Percentiles rank a stretch among this genome's conserved stretches.
Conservation (phyloP, 2,888 invertebrate genomes). For the Phragmatobia fuliginosa region DNA sequence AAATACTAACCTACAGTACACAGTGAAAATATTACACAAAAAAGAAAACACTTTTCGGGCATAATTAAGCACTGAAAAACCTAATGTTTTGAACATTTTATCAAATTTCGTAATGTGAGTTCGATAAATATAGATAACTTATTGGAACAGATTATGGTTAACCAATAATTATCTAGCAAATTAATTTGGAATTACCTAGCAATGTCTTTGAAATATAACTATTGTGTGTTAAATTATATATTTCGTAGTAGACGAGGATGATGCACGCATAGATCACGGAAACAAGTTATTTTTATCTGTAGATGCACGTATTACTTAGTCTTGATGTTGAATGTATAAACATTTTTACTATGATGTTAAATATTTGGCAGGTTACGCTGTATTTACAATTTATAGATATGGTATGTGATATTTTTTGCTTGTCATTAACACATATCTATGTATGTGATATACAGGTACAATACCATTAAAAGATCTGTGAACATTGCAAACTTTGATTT, state of each 20-base stretch:
- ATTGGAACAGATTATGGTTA: constrained; percentile 8
- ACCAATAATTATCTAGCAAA: not conserved
- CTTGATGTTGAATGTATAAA: not conserved
- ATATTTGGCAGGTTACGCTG: not conserved
- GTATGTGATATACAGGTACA: no score
- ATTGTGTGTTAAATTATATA: not conserved
- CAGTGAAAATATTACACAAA: constrained; percentile 19
- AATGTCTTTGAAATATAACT: not conserved
- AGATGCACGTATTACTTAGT: not conserved
- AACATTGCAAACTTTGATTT: not conserved
- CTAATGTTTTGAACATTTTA: not conserved
- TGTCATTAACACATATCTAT: not conserved
- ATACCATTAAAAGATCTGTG: no score
- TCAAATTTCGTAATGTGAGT: constrained; percentile 5
- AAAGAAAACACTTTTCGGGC: constrained; percentile 22
- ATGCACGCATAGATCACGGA: no score
- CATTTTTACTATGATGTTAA: not conserved
- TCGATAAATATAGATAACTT: constrained; percentile 11
- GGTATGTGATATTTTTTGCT: not conserved
- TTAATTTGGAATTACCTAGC: not conserved
- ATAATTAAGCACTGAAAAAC: constrained; percentile 12
- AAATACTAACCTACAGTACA: constrained; percentile 17
- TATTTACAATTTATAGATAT: not conserved
- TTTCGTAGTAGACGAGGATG: not conserved
- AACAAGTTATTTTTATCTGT: no score